Evolutionary conservation across 2,888 invertebrate genomes (phyloP).

Genomic region (Xylocampa areola): DNA sequence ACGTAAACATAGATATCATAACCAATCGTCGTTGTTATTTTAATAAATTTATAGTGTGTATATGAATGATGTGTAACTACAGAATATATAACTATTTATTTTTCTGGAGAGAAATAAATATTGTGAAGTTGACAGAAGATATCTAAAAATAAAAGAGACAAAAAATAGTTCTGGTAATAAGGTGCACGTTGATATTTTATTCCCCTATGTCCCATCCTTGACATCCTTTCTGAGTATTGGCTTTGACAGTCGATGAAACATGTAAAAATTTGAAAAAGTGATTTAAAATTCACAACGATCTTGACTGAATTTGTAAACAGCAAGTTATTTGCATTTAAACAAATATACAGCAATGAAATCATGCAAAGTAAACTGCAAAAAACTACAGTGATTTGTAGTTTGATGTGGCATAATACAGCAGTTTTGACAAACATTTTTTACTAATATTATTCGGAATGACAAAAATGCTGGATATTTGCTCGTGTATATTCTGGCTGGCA

Average conservation of each 20-base stretch:
- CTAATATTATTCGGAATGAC: background rate
- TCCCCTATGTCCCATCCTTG: slow-evolving; percentile 56
- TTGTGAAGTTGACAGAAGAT: slow-evolving; percentile 72
- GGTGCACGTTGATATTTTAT: slow-evolving; percentile 84
- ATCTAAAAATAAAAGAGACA: slow-evolving; percentile 68
- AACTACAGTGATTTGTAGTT: slow-evolving; percentile 17
- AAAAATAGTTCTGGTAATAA: slow-evolving; percentile 77
- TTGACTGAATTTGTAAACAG: background rate
- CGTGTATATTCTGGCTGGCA: slow-evolving; percentile 1
- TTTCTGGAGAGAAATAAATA: slow-evolving; percentile 78
- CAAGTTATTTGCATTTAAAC: slow-evolving; percentile 11
- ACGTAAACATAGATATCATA: slow-evolving; percentile 69
- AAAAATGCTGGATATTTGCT: slow-evolving; percentile 7
- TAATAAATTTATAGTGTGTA: slow-evolving; percentile 74
- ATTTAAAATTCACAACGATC: background rate
- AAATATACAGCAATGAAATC: slow-evolving; percentile 3
- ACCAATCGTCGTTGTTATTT: slow-evolving; percentile 77
- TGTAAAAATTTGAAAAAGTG: background rate
- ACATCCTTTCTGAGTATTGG: slow-evolving; percentile 64
- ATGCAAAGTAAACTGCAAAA: background rate
- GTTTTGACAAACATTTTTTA: slow-evolving; percentile 9
- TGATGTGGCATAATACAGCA: background rate
- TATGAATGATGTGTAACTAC: slow-evolving; percentile 73
- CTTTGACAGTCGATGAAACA: slow-evolving; percentile 57
- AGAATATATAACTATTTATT: slow-evolving; percentile 71